phyloP scores from a whole-genome alignment of 2,113 vertebrate species.

The Lynx canadensis region DNA sequence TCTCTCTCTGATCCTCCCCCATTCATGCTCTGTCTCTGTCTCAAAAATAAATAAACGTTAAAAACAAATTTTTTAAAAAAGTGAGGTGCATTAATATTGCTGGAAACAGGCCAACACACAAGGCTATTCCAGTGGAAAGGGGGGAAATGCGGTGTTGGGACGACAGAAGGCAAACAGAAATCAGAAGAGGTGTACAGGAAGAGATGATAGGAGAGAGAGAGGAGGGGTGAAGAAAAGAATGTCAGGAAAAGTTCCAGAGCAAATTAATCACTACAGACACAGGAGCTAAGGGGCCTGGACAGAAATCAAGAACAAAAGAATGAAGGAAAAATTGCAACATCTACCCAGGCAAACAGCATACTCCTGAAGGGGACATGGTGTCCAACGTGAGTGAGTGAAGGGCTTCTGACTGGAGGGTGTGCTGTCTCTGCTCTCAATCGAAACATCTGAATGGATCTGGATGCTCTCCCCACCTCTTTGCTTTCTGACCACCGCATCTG shows the following conservation, averaged over 20 bases:
- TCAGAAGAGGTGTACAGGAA: not conserved
- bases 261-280: not conserved
- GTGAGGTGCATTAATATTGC: not conserved
- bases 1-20: too few species aligned
- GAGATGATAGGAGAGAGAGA: not conserved
- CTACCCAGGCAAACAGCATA: accelerated
- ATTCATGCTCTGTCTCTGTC: too few species aligned
- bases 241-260: not conserved
- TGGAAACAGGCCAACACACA: not conserved
- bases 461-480: not conserved
- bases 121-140: not conserved
- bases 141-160: not conserved
- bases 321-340: not conserved
- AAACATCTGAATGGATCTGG: not conserved
- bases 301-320: not conserved
- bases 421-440: not conserved
- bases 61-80: not conserved
- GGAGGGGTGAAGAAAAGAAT: not conserved
- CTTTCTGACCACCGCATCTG: not conserved
- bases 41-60: too few species aligned
- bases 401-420: not conserved
- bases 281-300: conserved; percentile 7
- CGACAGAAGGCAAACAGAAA: not conserved
- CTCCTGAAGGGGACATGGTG: not conserved
- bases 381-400: accelerated